phyloP scores from a whole-genome alignment of 2,888 invertebrate species.

The Scaptomyza reducta region DNA sequence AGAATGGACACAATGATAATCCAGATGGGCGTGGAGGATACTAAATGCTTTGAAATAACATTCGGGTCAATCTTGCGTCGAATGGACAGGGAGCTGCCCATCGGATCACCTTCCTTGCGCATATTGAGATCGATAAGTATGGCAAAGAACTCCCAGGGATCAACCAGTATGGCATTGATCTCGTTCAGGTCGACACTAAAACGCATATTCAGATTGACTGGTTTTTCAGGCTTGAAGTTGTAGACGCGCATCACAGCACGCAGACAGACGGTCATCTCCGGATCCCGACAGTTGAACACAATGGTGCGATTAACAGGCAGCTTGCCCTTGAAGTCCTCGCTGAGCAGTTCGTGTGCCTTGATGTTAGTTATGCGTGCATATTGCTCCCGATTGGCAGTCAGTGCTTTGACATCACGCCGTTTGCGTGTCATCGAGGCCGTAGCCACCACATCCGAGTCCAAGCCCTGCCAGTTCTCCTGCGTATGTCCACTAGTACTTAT shows the following conservation, averaged over 20 bases:
- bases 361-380: constrained; percentile 80
- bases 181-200: constrained; percentile 82
- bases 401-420: constrained; percentile 71
- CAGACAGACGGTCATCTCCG: constrained; percentile 79
- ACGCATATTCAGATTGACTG: constrained; percentile 79
- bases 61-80: constrained; percentile 82
- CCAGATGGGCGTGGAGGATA: constrained; percentile 83
- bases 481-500: constrained; percentile 61
- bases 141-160: constrained; percentile 84
- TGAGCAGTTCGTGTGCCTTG: constrained; percentile 76
- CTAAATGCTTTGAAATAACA: constrained; percentile 83
- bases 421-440: constrained; percentile 69
- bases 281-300: constrained; percentile 83
- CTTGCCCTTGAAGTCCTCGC: constrained; percentile 80
- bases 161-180: constrained; percentile 82
- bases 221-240: constrained; percentile 81
- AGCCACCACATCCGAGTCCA: constrained; percentile 62
- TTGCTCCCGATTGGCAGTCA: constrained; percentile 77
- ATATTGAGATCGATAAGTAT: constrained; percentile 78
- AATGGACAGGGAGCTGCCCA: constrained; percentile 69
- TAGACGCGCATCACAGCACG: constrained; percentile 81
- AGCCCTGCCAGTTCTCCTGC: constrained; percentile 45
- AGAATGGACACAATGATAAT: constrained; percentile 84
- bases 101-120: constrained; percentile 73
- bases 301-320: constrained; percentile 84